These are phyloP conservation scores for Sebastes oblongus DNA, from an alignment of 2,797 vertebrate genomes.

Conservation along the genomic window DNA sequence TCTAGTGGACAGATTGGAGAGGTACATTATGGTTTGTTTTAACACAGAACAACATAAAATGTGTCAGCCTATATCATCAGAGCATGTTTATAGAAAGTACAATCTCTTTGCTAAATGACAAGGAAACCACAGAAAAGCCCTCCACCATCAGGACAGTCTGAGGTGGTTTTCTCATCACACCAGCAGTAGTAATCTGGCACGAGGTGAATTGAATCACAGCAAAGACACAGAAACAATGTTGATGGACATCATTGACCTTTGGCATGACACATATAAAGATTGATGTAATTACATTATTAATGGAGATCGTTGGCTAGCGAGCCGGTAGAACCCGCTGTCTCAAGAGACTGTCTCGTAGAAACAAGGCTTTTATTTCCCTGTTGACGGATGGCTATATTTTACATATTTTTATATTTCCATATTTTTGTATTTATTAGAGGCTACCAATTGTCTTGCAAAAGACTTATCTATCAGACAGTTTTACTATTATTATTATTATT, in stretches of 20 bases:
- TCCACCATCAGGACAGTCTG: neutral
- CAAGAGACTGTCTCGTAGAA: fast-evolving
- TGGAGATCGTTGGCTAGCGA: no score
- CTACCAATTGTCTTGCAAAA: no score
- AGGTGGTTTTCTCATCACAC: neutral
- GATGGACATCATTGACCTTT: neutral
- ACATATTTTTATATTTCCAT: no score
- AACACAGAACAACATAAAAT: neutral
- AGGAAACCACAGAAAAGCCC: neutral
- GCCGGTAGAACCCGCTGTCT: no score
- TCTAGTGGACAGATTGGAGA: conserved; percentile 46
- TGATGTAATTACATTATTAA: neutral
- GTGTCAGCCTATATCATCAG: neutral
- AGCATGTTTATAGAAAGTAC: neutral
- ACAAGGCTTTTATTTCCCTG: no score
- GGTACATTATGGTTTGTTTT: neutral
- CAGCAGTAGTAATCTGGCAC: neutral
- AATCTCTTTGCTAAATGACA: neutral
- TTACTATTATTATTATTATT: no score
- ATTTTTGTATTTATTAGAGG: no score
- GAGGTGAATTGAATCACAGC: neutral
- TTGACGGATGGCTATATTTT: no score
- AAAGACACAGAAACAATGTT: neutral
- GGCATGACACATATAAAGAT: neutral
- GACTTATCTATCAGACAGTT: no score